Evolutionary conservation across 2,113 vertebrate genomes (phyloP), one percentile per base, ranked within the genome.

Genomic region (Syngnathus typhle): DNA sequence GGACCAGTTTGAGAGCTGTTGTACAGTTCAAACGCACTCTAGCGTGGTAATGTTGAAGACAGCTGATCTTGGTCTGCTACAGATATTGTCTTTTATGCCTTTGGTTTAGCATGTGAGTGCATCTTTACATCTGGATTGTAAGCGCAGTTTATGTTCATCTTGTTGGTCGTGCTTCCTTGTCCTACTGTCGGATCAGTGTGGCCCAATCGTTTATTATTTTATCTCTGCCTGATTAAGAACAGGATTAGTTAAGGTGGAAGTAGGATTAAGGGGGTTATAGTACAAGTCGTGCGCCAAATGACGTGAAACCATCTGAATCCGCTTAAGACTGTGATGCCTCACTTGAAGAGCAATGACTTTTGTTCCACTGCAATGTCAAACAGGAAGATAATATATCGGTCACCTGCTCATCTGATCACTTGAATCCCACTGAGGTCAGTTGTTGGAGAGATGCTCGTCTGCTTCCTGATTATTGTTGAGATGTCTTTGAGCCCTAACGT

Each of bases 171-270:
- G 55, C 27, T 36, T 58, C 27, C 55, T 13, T 7, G 27, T 18
- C 55, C 13, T 36, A 58, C 55, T 36, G 15, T 16, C 32, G 55
- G 55, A 58, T 58, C 55, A 58, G 27, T 58, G 55, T 58, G 55
- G 15, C 55, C 6, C 12, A 37, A 58, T 58, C 36, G 55, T 58
- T 18, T 58, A 58, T 58, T 58, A 36, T 58, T 32, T 58, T 39
- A 62, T 84, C 78, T 77, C 71, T 82, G 78, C 70, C 69, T 70
- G 78, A 81, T 78, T 78, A 81, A 81, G 58, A 61, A 49, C n/a
- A 60, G 69, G 56, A 81, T 85, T 80, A 67, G 71, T 76, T 71
- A 70, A 73, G 37, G 69, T 73, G 60, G 75, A 73, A 43, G 51
- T 39, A 62, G 61, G 66, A 70, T 73, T 75, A 81, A 71, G 65